Evolutionary conservation across 1,140 invertebrate genomes (phyloP).

Genomic region (Drosophila pachea): DNA sequence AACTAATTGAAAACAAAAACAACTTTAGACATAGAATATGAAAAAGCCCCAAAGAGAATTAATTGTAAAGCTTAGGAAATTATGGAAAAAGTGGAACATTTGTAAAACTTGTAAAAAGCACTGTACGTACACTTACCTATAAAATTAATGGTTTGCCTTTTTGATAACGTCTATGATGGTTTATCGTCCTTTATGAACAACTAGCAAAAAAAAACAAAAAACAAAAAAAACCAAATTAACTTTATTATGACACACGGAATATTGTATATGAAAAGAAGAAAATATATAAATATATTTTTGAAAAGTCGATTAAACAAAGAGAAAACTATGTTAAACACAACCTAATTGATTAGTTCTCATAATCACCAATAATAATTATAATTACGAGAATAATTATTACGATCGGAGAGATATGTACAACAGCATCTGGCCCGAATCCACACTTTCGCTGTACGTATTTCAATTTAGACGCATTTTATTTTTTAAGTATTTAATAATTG

Average conservation of each 20-base stretch:
- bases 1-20: constrained; percentile 31
- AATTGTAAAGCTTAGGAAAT: constrained; percentile 11
- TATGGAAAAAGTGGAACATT: constrained; percentile 9
- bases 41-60: not conserved
- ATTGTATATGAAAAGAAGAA: constrained; percentile 38
- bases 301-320: constrained; percentile 32
- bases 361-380: constrained; percentile 41
- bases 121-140: constrained; percentile 56
- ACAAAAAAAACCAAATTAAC: constrained; percentile 18
- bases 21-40: constrained; percentile 36
- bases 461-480: constrained; percentile 73
- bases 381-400: constrained; percentile 21
- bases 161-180: constrained; percentile 69
- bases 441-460: constrained; percentile 41
- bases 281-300: constrained; percentile 59
- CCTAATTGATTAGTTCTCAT: constrained; percentile 55
- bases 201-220: constrained; percentile 20
- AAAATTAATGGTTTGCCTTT: constrained; percentile 62
- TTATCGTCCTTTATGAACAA: constrained; percentile 63
- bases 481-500: constrained; percentile 69
- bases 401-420: constrained; percentile 14
- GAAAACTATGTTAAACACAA: constrained; percentile 18
- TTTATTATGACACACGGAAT: constrained; percentile 24
- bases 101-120: constrained; percentile 65
- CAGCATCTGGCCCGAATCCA: constrained; percentile 12